Conservation (phyloP, 2,113 vertebrate genomes). For the Colinus virginianus region DNA sequence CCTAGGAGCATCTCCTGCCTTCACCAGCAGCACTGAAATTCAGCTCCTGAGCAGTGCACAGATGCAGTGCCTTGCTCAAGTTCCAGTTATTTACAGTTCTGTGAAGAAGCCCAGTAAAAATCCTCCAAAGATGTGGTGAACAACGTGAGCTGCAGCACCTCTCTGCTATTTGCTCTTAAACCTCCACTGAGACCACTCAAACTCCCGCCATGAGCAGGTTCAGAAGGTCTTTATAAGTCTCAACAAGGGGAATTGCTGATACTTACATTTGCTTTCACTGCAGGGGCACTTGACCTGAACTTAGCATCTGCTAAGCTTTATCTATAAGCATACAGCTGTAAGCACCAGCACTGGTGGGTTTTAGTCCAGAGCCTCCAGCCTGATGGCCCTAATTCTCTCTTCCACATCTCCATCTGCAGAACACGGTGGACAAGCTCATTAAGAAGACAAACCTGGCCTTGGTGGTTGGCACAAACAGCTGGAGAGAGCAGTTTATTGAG, state of each 20-base stretch:
- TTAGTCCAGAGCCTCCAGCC: not conserved
- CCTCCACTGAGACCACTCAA: not conserved
- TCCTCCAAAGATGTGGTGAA: not conserved
- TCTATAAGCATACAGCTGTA: not conserved
- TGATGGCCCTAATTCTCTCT: not conserved
- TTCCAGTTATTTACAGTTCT: not conserved
- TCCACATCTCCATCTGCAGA: conserved; percentile 79
- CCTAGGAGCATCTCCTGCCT: not conserved
- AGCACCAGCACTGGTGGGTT: not conserved
- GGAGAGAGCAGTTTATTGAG: conserved; percentile 96
- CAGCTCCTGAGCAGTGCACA: not conserved
- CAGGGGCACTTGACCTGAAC: conserved; percentile 18
- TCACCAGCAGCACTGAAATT: not conserved
- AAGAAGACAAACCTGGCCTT: conserved; percentile 98
- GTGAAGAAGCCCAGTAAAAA: not conserved
- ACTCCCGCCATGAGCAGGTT: not conserved
- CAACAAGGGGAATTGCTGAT: not conserved
- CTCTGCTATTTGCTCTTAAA: not conserved
- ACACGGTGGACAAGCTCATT: conserved; percentile 95
- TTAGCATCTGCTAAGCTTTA: conserved; percentile 28
- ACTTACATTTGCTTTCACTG: conserved; percentile 3
- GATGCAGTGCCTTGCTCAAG: not conserved
- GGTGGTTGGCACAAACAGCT: conserved; percentile 94
- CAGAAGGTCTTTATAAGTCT: not conserved
- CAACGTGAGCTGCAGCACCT: not conserved